A percentile compares a stretch with the other conserved stretches of the same genome.
Conservation (phyloP, 2,888 invertebrate species). For the Glaucopsyche alexis region DNA sequence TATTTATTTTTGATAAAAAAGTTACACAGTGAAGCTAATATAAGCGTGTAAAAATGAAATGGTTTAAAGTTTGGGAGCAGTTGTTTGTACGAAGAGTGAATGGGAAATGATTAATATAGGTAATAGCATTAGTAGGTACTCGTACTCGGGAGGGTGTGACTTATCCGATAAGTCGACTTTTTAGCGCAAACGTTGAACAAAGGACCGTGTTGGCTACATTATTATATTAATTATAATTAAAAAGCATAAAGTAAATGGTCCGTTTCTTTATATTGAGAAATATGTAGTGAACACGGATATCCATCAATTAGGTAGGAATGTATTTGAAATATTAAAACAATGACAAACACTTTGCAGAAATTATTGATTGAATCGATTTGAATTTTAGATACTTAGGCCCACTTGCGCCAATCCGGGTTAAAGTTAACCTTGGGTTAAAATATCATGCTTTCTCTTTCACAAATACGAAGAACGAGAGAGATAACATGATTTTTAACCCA, state of each 20-base stretch:
- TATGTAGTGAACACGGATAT: background rate
- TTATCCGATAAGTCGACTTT: constrained; percentile 36
- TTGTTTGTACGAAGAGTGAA: constrained; percentile 62
- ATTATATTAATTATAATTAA: background rate
- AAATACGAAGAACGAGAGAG: too few species aligned
- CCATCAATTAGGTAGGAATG: background rate
- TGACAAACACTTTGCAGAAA: too few species aligned
- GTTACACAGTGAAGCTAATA: too few species aligned
- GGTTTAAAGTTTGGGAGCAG: constrained; percentile 30
- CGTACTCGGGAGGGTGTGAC: constrained; percentile 48
- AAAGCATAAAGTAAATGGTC: background rate
- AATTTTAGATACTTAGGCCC: too few species aligned
- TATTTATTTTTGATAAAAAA: too few species aligned
- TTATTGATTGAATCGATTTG: too few species aligned
- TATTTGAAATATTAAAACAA: background rate
- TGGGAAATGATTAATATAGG: constrained; percentile 68
- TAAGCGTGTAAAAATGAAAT: too few species aligned
- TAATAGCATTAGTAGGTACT: constrained; percentile 63
- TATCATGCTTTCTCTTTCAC: too few species aligned
- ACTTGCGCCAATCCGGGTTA: too few species aligned
- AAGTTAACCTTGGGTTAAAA: too few species aligned
- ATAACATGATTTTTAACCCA: too few species aligned
- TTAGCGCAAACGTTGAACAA: constrained; percentile 14
- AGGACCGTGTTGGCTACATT: background rate
- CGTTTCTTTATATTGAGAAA: background rate